Evolutionary conservation across 1,140 invertebrate genomes (phyloP).

Genomic region (Oncopeltus fasciatus): DNA sequence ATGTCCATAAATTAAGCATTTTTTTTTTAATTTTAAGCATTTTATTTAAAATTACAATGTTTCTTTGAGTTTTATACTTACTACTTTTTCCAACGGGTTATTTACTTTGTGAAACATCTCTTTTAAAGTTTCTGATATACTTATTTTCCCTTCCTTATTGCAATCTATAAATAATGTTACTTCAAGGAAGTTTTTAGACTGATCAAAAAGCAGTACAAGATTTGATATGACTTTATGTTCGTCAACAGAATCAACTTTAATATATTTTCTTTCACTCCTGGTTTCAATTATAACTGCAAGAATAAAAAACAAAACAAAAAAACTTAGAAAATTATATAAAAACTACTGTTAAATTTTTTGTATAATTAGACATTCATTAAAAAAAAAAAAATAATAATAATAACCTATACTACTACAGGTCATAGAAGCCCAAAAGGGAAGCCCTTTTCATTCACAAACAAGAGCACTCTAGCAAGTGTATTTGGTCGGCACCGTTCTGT

Average conservation of each 20-base stretch:
- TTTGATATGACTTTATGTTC: constrained; percentile 34
- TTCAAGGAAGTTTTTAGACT: constrained; percentile 34
- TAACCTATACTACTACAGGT: background rate
- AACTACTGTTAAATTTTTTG: background rate
- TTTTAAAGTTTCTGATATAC: background rate
- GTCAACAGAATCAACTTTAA: constrained; percentile 36
- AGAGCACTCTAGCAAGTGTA: background rate
- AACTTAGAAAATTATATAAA: background rate
- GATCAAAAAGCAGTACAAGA: constrained; percentile 38
- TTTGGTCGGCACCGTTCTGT: too few species aligned
- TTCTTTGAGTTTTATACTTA: constrained; percentile 25
- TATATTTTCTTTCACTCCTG: constrained; percentile 35
- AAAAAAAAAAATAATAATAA: background rate
- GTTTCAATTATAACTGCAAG: constrained; percentile 44
- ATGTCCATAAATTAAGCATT: background rate
- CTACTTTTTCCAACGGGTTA: background rate
- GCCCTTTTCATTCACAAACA: background rate
- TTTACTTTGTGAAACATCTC: background rate
- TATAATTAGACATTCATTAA: too few species aligned
- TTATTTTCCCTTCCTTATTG: constrained; percentile 17
- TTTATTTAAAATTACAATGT: too few species aligned
- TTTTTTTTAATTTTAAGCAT: too few species aligned
- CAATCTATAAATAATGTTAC: constrained; percentile 44
- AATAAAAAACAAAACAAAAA: constrained; percentile 16
- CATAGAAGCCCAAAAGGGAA: background rate